phyloP scores from a whole-genome alignment of 1,140 invertebrate genomes.

The Megalonaias nervosa region DNA sequence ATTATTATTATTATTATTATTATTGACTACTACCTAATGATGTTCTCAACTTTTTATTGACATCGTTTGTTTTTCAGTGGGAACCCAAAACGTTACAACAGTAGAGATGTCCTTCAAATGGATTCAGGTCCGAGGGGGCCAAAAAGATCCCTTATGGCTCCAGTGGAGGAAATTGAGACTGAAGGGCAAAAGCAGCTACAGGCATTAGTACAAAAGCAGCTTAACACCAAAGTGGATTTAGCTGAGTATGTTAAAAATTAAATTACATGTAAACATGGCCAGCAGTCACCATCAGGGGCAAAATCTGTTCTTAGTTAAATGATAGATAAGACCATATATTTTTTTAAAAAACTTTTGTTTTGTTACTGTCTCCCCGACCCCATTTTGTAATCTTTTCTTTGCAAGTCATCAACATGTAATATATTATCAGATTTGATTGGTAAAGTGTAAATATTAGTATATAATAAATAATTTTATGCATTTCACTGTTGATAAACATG shows the following conservation, averaged over 20 bases:
- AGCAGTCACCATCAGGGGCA: too few relatives aligned
- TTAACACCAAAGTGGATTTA: conserved; percentile 54
- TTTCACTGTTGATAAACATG: too few relatives aligned
- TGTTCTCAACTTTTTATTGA: conserved; percentile 4
- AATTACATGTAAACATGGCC: not conserved
- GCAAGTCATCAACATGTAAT: too few relatives aligned
- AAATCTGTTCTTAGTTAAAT: too few relatives aligned
- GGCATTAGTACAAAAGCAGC: conserved; percentile 53
- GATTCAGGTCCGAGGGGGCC: conserved; percentile 16
- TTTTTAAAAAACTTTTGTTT: too few relatives aligned
- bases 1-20: too few relatives aligned
- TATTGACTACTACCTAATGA: not conserved
- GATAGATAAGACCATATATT: too few relatives aligned
- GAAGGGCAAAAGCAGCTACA: conserved; percentile 61
- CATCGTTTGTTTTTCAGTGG: conserved; percentile 47
- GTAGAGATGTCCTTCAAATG: conserved; percentile 54
- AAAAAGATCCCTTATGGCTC: conserved; percentile 27
- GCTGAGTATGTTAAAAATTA: conserved; percentile 45
- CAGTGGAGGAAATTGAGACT: conserved; percentile 57
- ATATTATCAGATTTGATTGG: too few relatives aligned
- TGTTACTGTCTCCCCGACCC: too few relatives aligned
- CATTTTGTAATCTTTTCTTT: too few relatives aligned
- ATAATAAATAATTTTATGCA: too few relatives aligned
- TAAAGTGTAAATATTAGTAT: too few relatives aligned
- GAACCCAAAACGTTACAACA: conserved; percentile 54